Evolutionary conservation across 2,113 vertebrate species (phyloP), one percentile per base, ranked within the genome.

Genomic region (Labrus mixtus): DNA sequence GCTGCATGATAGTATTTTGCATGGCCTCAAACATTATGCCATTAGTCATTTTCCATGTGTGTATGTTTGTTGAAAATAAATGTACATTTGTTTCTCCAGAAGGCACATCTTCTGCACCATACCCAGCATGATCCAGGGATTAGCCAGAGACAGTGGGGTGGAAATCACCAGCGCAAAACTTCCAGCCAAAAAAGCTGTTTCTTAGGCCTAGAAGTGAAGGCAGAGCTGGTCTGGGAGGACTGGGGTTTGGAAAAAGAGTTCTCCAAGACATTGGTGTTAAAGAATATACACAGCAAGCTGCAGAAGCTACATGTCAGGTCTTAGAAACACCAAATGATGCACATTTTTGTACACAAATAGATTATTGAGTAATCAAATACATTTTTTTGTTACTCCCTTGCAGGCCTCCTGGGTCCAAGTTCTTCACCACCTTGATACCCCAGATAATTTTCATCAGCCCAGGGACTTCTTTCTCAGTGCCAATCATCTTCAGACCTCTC

Each of bases 281-380:
- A 95, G 93, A 99, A 98, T 12, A 79, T 95, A 5, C 88, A 94
- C 41, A 70, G 88, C 83, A 97, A 95, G 91, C 94, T 88, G 23
- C 95, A 96, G 89, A 97, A 95, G 90, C 90, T 99, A 37, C 94
- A 84, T 22, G 95, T 96, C 91, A 97, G 91, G 91, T 93, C 5
- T 53, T 20, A 20, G 9, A 73, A 60, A 53, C 19, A 20, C 50
- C 60, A 19, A 67, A 10, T 16, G 9, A 55, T 29, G 56, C 19
- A 55, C 16, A n/a, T 22, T n/a, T 12, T 8, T 2, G 50, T 33
- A 33, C 19, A 45, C 45, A 25, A 5, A 10, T 51, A 10, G 3
- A n/a, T 55, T 20, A 62, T 76, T 58, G 71, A 69, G 58, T 29
- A n/a, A 80, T 2, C 8, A 41, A 16, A 46, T 1, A 8, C 2